phyloP scores from a whole-genome alignment of 2,797 vertebrate genomes.

The Gobio occitaniae region DNA sequence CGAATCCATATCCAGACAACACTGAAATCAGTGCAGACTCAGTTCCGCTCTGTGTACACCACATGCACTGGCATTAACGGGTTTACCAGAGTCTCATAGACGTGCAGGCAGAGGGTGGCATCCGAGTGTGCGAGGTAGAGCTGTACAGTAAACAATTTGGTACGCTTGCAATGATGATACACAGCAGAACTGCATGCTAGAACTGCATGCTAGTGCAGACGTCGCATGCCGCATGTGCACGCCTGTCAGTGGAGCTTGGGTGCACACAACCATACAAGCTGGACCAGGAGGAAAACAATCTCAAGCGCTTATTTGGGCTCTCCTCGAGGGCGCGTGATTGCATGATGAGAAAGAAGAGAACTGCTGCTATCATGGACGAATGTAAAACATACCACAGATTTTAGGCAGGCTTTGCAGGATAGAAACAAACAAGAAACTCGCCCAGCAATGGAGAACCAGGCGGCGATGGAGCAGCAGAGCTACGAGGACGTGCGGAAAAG shows the following conservation, averaged over 20 bases:
- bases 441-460: slow-evolving; percentile 81
- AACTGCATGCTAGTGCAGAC: slow-evolving; percentile 57
- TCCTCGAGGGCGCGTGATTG: slow-evolving; percentile 37
- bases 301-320: slow-evolving; percentile 38
- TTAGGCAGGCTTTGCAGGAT: slow-evolving; percentile 59
- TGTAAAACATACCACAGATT: slow-evolving; percentile 33
- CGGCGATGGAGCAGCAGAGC: slow-evolving; percentile 72
- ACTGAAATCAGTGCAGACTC: slow-evolving; percentile 9
- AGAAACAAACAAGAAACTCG: slow-evolving; percentile 48
- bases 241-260: slow-evolving; percentile 53
- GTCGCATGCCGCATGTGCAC: slow-evolving; percentile 63
- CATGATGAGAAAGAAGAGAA: slow-evolving; percentile 58
- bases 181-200: slow-evolving; percentile 53
- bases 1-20: background rate
- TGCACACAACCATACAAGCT: slow-evolving; percentile 41
- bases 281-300: slow-evolving; percentile 48
- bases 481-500: slow-evolving; percentile 84
- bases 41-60: background rate
- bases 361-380: slow-evolving; percentile 44
- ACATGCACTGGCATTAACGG: slow-evolving; percentile 26
- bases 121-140: slow-evolving; percentile 30
- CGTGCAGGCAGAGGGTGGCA: slow-evolving; percentile 39
- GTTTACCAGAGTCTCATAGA: slow-evolving; percentile 28
- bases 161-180: slow-evolving; percentile 54
- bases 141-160: slow-evolving; percentile 60